phyloP scores from a whole-genome alignment of 2,888 invertebrate genomes.

The Drosophila bunnanda region DNA sequence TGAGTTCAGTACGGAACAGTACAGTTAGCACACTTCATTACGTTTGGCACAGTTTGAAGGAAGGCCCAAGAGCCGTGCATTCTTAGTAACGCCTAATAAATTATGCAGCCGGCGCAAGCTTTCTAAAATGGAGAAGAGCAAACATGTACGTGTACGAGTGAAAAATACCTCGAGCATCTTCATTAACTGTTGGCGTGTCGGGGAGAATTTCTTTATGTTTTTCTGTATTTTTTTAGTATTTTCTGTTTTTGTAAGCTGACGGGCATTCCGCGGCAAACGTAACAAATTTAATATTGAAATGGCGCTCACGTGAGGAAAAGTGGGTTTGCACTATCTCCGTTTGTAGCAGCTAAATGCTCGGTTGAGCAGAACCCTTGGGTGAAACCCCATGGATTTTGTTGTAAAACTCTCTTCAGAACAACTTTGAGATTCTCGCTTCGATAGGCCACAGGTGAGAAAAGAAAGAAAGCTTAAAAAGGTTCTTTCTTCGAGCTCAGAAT shows the following conservation, averaged over 20 bases:
- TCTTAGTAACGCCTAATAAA: conserved; percentile 78
- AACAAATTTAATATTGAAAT: conserved; percentile 37
- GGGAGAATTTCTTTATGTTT: conserved; percentile 9
- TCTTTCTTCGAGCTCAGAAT: neutral
- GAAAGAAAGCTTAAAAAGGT: neutral
- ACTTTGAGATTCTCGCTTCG: conserved; percentile 13
- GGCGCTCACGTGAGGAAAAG: conserved; percentile 31
- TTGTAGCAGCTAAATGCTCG: conserved; percentile 29
- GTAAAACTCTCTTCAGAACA: conserved; percentile 18
- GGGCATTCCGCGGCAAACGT: conserved; percentile 26
- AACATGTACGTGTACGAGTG: conserved; percentile 19
- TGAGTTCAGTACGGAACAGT: conserved; percentile 12
- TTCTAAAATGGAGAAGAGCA: conserved; percentile 61
- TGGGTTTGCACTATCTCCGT: conserved; percentile 15
- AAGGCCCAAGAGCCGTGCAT: conserved; percentile 52
- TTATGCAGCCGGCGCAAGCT: conserved; percentile 69
- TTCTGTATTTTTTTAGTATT: neutral
- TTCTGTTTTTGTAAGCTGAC: conserved; percentile 10
- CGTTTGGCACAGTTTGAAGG: conserved; percentile 45
- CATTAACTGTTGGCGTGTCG: conserved; percentile 34
- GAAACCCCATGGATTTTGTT: conserved; percentile 1
- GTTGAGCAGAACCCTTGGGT: conserved; percentile 31
- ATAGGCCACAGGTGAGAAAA: neutral
- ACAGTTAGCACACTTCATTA: conserved; percentile 44
- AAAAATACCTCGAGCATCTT: conserved; percentile 31